Base-by-base conservation (phyloP, 2,797 vertebrate genomes). In the Catharus ustulatus region DNA sequence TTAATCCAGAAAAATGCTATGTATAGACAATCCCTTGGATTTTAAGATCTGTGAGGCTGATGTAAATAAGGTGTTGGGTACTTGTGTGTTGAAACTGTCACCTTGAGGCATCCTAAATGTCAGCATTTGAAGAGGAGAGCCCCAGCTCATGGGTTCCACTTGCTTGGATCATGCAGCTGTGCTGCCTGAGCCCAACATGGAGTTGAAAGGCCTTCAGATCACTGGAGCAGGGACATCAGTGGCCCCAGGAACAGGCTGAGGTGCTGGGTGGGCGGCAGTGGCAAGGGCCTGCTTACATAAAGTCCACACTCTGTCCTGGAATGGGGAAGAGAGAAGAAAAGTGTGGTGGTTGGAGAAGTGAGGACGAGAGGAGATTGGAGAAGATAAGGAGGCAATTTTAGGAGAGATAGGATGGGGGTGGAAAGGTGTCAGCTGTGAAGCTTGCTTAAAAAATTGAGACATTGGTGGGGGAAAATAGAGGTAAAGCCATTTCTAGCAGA, bases 1-100 rank as follows among this genome's bases (percentile, higher is more conserved):
- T 84, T 93, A 89, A 89, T 85, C 27, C 46, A 72, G 51, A 57
- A 79, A 85, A 89, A 64, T 67, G 64, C 68, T 54, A 10, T 42
- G 8, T 64, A 10, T 67, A 61, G 61, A 34, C 24, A 54, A 52
- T 24, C n/a, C 34, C 16, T 64, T 9, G 4, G 38, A 66, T 49
- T 30, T 21, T 51, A 43, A 75, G 54, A 63, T 79, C 46, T 69
- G 43, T 40, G 66, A 73, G 43, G 69, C 43, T 88, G 74, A 58
- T 1, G 1, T 1, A 62, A 4, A 4, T 1, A 54, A 5, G 3
- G 11, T 40, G 55, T 62, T 75, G 43, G 58, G 19, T 84, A 45
- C 67, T 85, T 67, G 22, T 17, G 13, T 84, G 57, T 71, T 93
- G 67, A 87, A 82, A 49, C 77, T 80, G 43, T 74, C 51, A 88